phyloP scores from a whole-genome alignment of 2,797 vertebrate genomes.

The Peromyscus aztecus region DNA sequence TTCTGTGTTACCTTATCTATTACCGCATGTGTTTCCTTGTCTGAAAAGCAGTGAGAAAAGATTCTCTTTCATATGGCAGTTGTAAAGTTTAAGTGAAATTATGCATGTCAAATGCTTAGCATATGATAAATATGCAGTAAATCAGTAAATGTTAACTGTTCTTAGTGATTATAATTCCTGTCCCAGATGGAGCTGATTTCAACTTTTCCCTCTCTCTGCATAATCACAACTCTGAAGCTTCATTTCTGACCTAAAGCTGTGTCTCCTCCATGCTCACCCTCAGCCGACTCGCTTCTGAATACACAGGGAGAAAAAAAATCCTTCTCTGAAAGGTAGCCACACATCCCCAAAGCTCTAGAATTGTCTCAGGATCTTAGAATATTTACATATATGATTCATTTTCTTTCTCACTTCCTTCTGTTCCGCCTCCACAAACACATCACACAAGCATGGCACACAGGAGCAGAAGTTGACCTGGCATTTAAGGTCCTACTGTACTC shows the following conservation, averaged over 20 bases:
- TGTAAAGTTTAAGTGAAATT: conserved; percentile 70
- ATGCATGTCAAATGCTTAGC: conserved; percentile 65
- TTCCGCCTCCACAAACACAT: not conserved
- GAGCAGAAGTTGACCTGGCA: not conserved
- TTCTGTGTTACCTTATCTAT: not conserved
- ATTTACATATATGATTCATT: not conserved
- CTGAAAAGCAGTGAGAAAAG: conserved; percentile 49
- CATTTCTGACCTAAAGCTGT: conserved; percentile 51
- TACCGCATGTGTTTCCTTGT: conserved; percentile 18
- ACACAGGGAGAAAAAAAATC: not conserved
- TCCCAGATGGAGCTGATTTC: conserved; percentile 79
- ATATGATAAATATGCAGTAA: conserved; percentile 78
- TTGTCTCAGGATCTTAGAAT: not conserved
- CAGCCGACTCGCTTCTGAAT: conserved; percentile 43
- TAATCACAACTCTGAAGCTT: conserved; percentile 70
- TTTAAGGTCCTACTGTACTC: not conserved
- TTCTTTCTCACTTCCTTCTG: not conserved
- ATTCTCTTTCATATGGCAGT: not conserved
- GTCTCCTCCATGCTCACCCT: conserved; percentile 25
- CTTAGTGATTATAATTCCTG: conserved; percentile 68
- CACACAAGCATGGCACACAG: not conserved
- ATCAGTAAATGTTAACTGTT: conserved; percentile 76
- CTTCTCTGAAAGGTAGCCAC: not conserved
- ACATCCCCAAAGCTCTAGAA: not conserved
- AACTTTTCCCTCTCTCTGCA: conserved; percentile 67